Evolutionary conservation across 2,113 vertebrate genomes (phyloP), one percentile per base, ranked within the genome.

Genomic region (Caranx melampygus): DNA sequence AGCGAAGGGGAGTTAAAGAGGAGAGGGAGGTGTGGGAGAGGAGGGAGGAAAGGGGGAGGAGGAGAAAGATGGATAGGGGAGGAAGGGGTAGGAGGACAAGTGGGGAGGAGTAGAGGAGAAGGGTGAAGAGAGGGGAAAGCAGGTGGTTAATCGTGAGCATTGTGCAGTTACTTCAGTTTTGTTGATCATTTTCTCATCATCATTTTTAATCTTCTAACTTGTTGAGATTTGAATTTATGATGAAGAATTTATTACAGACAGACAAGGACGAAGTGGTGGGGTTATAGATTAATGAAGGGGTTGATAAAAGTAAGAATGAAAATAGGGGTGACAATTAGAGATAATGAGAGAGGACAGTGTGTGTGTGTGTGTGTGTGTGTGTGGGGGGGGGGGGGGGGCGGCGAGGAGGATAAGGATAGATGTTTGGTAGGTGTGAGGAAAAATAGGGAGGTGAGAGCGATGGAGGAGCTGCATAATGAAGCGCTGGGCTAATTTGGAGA

Each of bases 401-500:
- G 52, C 20, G 21, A 59, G 16, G 34, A 51, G 20, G 16, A 75
- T 68, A 37, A 82, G 33, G 49, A 71, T 75, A 20, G 45, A 74
- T 58, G 45, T 61, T 83, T 68, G 72, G 49, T 31, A 10, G 7
- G 40, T 49, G 51, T 77, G 62, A 81, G 68, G 79, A 80, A 71
- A 54, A 74, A 59, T 26, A 47, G 68, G 54, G 54, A 78, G 82
- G 55, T 72, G 75, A 67, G 57, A 66, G 82, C 73, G 45, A 78
- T 52, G 69, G 81, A 87, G 84, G 95, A 93, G 94, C 92, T 87
- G 94, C 94, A 96, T 96, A 96, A 97, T 96, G 94, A 97, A 96
- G 96, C 92, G 93, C 95, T 91, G 90, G 94, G 91, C 96, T 97
- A 96, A 98, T 96, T 97, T 97, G 94, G 93, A 94, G 94, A 92